Evolutionary conservation across 1,140 invertebrate species (phyloP), one percentile per base, ranked within the genome.

Genomic region (Anastatus disparis): DNA sequence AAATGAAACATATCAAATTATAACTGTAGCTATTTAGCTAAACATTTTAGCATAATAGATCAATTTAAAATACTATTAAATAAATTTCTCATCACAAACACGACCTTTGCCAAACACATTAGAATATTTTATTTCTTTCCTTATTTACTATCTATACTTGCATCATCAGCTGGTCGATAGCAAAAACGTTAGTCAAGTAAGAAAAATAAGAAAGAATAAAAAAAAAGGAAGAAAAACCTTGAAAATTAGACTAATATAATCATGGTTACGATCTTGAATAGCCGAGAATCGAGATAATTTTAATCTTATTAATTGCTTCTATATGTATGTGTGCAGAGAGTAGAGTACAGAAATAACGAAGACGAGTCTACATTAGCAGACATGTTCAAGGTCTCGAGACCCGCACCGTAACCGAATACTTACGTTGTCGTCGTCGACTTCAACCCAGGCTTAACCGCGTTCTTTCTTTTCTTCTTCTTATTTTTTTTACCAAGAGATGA

Each of bases 301-400:
- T 55, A 55, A 66, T 66, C 50, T 55, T 50, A 44, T 66, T 55
- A 66, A 66, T 55, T 38, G n/a, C n/a, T n/a, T n/a, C n/a, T n/a
- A n/a, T n/a, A n/a, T n/a, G n/a, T n/a, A 29, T 15, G 35, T 44
- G 53, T 31, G 48, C 50, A 9, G 22, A 13, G 27, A 50, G 27
- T 8, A 26, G 15, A 35, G 55, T 15, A 10, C 26, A 12, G 15
- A 27, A 46, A 40, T n/a, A n/a, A n/a, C n/a, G n/a, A n/a, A n/a
- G n/a, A n/a, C n/a, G n/a, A n/a, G n/a, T n/a, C n/a, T n/a, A 61
- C 24, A 59, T 10, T 22, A 26, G 15, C 17, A 35, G n/a, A 3
- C 46, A 27, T 52, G 50, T 65, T 55, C 63, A 65, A 65, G 63
- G 63, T 55, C 50, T 65, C 40, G 29, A 3, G 8, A 15, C 26